phyloP scores from a whole-genome alignment of 2,888 invertebrate genomes.

The Hirtodrosophila trivittata region DNA sequence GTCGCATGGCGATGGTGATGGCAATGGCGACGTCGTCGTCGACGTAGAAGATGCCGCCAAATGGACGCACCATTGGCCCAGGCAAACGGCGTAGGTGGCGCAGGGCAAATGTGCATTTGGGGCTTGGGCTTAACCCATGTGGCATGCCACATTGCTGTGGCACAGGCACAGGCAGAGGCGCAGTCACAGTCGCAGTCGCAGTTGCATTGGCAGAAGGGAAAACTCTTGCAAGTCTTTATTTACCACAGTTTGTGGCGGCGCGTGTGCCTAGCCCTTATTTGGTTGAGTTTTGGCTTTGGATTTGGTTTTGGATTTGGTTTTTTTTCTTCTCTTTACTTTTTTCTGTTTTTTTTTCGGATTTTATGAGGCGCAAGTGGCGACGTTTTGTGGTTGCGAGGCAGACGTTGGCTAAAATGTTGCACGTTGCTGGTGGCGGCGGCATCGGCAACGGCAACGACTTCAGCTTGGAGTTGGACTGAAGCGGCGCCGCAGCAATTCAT shows the following conservation, averaged over 20 bases:
- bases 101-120: slow-evolving; percentile 61
- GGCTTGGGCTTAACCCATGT: slow-evolving; percentile 47
- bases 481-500: slow-evolving; percentile 80
- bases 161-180: slow-evolving; percentile 19
- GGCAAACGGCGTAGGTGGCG: slow-evolving; percentile 63
- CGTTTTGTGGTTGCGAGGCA: slow-evolving; percentile 78
- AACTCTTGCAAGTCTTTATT: slow-evolving; percentile 36
- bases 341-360: slow-evolving; percentile 43
- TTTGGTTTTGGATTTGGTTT: slow-evolving; percentile 22
- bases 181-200: slow-evolving; percentile 16
- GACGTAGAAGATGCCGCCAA: slow-evolving; percentile 48
- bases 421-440: slow-evolving; percentile 64
- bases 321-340: slow-evolving; percentile 20
- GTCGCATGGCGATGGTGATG: slow-evolving; percentile 65
- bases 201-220: slow-evolving; percentile 25
- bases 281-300: slow-evolving; percentile 32
- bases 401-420: slow-evolving; percentile 78
- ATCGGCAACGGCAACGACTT: slow-evolving; percentile 32
- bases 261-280: slow-evolving; percentile 80
- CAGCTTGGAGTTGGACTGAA: slow-evolving; percentile 52
- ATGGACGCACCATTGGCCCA: slow-evolving; percentile 44
- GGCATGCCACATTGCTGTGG: slow-evolving; percentile 25
- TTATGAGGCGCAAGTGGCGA: slow-evolving; percentile 80
- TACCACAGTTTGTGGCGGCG: slow-evolving; percentile 57
- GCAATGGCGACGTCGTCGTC: slow-evolving; percentile 26